Evolutionary conservation across 1,140 invertebrate species (phyloP).

Genomic region (Pogonomyrmex californicus): DNA sequence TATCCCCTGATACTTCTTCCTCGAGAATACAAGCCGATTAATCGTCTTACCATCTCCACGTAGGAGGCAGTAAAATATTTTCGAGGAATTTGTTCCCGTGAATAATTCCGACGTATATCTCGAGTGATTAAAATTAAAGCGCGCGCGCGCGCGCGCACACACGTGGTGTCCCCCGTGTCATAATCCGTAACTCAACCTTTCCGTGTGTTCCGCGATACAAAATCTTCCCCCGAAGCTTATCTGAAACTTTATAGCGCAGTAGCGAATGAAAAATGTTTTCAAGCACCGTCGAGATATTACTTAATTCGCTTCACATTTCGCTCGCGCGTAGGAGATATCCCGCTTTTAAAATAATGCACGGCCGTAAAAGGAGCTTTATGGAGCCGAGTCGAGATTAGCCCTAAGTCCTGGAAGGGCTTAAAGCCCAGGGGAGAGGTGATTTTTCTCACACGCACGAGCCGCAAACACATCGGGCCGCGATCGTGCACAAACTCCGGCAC

Average conservation of each 20-base stretch:
- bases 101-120: neutral
- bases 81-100: neutral
- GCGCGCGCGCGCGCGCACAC: no score
- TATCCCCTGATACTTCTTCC: neutral
- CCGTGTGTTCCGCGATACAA: slow-evolving; percentile 18
- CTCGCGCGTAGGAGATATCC: neutral
- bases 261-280: slow-evolving; percentile 32
- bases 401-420: neutral
- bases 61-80: neutral
- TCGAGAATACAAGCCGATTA: neutral
- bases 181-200: slow-evolving; percentile 19
- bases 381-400: slow-evolving; percentile 25
- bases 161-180: neutral
- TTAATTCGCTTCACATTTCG: slow-evolving; percentile 31
- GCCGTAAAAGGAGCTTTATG: slow-evolving; percentile 46
- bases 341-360: slow-evolving; percentile 34
- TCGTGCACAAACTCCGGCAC: slow-evolving; percentile 45
- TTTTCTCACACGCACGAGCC: slow-evolving; percentile 22
- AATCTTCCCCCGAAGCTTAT: slow-evolving; percentile 19
- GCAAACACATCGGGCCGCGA: neutral
- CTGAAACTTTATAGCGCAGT: slow-evolving; percentile 43
- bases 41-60: neutral
- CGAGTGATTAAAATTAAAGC: slow-evolving; percentile 30
- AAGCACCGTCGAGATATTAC: neutral
- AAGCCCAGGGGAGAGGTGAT: neutral